Evolutionary conservation across 2,888 invertebrate species (phyloP).

Genomic region (Gibbula magus): DNA sequence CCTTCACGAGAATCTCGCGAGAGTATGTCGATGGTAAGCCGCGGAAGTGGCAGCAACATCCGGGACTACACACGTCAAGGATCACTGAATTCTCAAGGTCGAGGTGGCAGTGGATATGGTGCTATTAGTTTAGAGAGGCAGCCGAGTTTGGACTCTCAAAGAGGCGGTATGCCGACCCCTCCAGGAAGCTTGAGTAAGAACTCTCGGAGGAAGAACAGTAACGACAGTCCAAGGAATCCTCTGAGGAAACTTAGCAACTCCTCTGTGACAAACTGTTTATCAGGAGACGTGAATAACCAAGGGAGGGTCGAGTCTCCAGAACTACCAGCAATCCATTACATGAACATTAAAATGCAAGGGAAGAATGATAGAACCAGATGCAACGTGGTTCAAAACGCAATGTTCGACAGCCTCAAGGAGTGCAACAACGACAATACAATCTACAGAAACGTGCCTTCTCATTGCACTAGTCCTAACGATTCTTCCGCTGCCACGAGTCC

Average conservation of each 20-base stretch:
- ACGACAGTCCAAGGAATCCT: constrained; percentile 58
- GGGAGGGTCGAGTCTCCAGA: constrained; percentile 67
- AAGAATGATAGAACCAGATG: constrained; percentile 21
- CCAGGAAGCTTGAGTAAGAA: constrained; percentile 68
- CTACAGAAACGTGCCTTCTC: constrained; percentile 8
- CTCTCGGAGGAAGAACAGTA: constrained; percentile 49
- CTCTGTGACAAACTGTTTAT: constrained; percentile 57
- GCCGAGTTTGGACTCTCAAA: constrained; percentile 42
- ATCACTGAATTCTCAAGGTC: constrained; percentile 46
- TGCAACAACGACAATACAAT: not conserved
- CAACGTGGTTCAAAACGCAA: constrained; percentile 56
- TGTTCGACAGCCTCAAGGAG: constrained; percentile 65
- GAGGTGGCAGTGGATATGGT: constrained; percentile 33
- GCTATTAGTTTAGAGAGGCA: constrained; percentile 44
- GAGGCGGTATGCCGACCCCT: constrained; percentile 60
- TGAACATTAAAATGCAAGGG: constrained; percentile 65
- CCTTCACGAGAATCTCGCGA: constrained; percentile 45
- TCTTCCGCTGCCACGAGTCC: constrained; percentile 10
- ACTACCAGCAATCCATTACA: constrained; percentile 71
- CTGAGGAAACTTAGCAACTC: constrained; percentile 60
- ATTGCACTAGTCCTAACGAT: constrained; percentile 8
- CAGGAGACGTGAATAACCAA: constrained; percentile 46
- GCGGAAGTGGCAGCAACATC: constrained; percentile 42
- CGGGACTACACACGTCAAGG: constrained; percentile 42
- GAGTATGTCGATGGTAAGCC: constrained; percentile 29